Base-by-base conservation (phyloP, 2,888 invertebrate species). In the Tetropium fuscum region DNA sequence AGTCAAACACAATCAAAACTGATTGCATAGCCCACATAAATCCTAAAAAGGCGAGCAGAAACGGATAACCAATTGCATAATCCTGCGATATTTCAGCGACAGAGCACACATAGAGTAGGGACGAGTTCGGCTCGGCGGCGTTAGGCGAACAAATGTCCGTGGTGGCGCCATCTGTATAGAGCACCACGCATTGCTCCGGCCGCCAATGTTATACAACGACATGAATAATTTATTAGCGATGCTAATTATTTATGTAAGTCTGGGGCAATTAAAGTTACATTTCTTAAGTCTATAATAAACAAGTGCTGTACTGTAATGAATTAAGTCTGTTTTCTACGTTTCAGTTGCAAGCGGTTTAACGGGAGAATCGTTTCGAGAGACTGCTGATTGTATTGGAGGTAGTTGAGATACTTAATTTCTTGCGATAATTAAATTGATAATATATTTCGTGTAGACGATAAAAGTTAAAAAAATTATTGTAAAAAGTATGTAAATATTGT, bases 21-120 rank as follows among this genome's bases (percentile, higher is more conserved):
- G 61, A 66, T 66, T 65, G 62, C 60, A 58, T 66, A 66, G 63
- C 70, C 67, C 63, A 64, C 68, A 60, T 57, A 44, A 58, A 54
- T 56, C 69, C 66, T 57, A 69, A 72, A 69, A 70, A 64, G 65
- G 69, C 66, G 68, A 70, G 61, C 68, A 68, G 47, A 54, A 58
- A 58, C 55, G 58, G 64, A 63, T 60, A 63, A 53, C 47, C 20
- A 51, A 53, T 69, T 69, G 66, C 69, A 69, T 69, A 69, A 69
- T 62, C 55, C 53, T 53, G 61, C 49, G 48, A 58, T 63, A 63
- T 62, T 66, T 68, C 59, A 60, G 64, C 58, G 16, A 62, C 36
- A 38, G 55, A 15, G 11, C 47, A 10, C 20, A 19, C 16, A 16
- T 43, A 53, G 11, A 41, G 22, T 10, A 30, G 7, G n/a, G n/a